Percentiles rank a stretch among this genome's conserved stretches.
Conservation (phyloP, 53 echinoderm and acorn worm genomes). For the Luidia sarsii region DNA sequence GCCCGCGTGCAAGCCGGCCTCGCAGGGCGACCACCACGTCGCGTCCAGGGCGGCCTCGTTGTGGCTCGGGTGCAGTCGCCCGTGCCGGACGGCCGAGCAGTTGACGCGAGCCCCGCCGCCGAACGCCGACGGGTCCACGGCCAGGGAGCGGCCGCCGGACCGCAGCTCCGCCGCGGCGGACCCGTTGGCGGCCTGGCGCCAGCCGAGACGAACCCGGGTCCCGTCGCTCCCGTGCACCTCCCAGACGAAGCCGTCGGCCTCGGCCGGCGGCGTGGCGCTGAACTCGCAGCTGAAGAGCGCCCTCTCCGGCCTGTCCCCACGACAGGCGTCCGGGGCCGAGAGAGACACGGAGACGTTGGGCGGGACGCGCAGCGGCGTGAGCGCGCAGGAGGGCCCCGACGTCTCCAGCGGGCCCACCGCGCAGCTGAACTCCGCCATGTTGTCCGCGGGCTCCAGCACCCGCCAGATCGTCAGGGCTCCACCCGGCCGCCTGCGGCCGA, state of each 20-base stretch:
- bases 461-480: neutral
- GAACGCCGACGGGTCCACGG: no score
- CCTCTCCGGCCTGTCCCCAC: constrained; percentile 1
- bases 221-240: no score
- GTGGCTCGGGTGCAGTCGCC: no score
- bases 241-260: neutral
- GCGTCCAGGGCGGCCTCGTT: no score
- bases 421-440: constrained; percentile 13
- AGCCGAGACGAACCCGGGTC: no score
- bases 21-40: no score
- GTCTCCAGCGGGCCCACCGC: constrained; percentile 1
- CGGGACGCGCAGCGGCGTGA: constrained; percentile 16
- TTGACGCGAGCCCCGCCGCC: no score
- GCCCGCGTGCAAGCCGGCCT: no score
- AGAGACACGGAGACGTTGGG: neutral
- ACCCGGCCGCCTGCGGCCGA: neutral
- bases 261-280: neutral
- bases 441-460: neutral
- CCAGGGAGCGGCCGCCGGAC: no score
- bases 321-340: neutral
- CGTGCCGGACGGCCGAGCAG: no score
- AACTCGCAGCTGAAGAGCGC: constrained; percentile 27
- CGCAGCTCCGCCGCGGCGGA: no score
- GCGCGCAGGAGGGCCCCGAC: neutral
- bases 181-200: no score